Evolutionary conservation across 2,113 vertebrate genomes (phyloP).

Genomic region (Psittacara wagleri): DNA sequence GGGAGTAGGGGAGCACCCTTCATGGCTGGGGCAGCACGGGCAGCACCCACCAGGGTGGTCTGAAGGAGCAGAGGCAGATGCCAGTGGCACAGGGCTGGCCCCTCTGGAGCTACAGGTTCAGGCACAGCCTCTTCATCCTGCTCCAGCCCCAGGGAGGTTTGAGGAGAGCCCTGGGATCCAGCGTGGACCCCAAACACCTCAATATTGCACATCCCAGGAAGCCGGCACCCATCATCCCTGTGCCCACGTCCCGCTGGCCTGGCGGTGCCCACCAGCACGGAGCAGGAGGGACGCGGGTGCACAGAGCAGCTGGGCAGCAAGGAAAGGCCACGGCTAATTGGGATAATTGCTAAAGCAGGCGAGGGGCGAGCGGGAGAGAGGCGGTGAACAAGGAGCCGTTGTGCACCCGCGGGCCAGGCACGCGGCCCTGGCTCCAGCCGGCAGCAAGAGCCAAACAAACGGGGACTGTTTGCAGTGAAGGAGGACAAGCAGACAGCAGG

Average conservation of each 20-base stretch:
- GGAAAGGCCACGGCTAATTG: conserved; percentile 20
- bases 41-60: fast-evolving
- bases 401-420: conserved; percentile 37
- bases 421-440: conserved; percentile 9
- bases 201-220: neutral
- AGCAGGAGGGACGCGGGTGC: neutral
- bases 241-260: fast-evolving
- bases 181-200: fast-evolving
- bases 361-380: neutral
- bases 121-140: neutral
- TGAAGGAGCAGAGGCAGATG: neutral
- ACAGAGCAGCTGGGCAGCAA: neutral
- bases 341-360: conserved; percentile 59
- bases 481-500: conserved; percentile 26
- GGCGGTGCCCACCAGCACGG: fast-evolving
- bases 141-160: neutral
- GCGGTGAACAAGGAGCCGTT: conserved; percentile 35
- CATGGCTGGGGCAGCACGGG: fast-evolving
- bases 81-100: neutral
- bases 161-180: neutral
- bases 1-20: neutral
- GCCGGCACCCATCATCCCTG: fast-evolving
- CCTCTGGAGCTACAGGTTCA: neutral
- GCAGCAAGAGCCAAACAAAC: conserved; percentile 42
- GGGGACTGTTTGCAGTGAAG: conserved; percentile 12